A percentile compares a stretch with the other conserved stretches of the same genome.
Conservation (phyloP, 2,797 vertebrate genomes). For the Oophaga sylvatica region DNA sequence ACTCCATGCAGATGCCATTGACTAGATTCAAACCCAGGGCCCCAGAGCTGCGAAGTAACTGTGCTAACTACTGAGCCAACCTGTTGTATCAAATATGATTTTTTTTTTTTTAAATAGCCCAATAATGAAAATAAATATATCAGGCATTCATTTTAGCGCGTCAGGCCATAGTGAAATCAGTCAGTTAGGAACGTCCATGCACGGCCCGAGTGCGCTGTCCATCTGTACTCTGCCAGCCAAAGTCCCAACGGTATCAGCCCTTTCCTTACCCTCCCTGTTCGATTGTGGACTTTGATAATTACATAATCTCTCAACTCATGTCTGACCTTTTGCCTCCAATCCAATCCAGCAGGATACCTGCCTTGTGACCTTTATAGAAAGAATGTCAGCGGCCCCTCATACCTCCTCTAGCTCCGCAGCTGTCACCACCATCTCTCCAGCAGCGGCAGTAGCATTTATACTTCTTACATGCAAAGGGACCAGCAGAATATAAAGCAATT, state of each 20-base stretch:
- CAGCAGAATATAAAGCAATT: slow-evolving; percentile 21
- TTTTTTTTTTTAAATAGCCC: no score
- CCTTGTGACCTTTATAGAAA: slow-evolving; percentile 92
- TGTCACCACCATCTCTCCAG: slow-evolving; percentile 35
- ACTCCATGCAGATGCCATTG: no score
- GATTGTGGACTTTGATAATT: slow-evolving; percentile 98
- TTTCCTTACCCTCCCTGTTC: slow-evolving; percentile 82
- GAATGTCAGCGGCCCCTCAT: slow-evolving; percentile 95
- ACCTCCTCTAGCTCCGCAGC: slow-evolving; percentile 53
- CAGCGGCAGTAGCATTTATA: slow-evolving; percentile 35
- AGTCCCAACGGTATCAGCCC: slow-evolving; percentile 61
- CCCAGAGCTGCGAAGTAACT: no score
- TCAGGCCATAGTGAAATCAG: neutral
- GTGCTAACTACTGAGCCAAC: no score
- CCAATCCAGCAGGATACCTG: slow-evolving; percentile 86
- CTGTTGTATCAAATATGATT: no score
- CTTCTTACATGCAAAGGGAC: slow-evolving; percentile 17
- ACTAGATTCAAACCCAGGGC: no score
- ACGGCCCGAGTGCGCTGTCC: neutral
- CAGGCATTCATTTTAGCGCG: neutral
- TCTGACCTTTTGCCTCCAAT: slow-evolving; percentile 96
- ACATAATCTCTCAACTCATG: slow-evolving; percentile 96
- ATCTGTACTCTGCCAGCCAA: slow-evolving; percentile 9
- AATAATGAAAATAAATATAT: neutral
- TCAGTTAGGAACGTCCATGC: slow-evolving; percentile 8